Evolutionary conservation across 2,113 vertebrate genomes (phyloP), one percentile per base, ranked within the genome.

Genomic region (Malurus elegans): DNA sequence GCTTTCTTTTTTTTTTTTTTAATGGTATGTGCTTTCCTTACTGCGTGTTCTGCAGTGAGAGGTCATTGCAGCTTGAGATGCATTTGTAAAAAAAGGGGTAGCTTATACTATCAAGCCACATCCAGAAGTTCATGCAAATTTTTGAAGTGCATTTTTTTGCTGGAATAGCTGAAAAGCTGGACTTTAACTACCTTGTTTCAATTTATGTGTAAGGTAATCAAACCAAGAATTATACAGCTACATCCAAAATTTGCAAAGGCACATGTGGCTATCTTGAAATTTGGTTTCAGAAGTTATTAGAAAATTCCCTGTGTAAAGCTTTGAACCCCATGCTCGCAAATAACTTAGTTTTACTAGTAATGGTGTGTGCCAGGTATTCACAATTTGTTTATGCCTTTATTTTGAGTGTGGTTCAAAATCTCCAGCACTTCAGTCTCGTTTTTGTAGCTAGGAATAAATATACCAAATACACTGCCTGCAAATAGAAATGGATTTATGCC

Each of bases 391-490:
- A n/a, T 96, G 87, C 71, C 42, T 95, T 92, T 90, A 64, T 85
- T 83, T 82, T 87, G 76, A 88, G 58, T 45, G n/a, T 85, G 53
- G 38, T 83, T 95, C 73, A 95, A 71, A 71, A 75, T 95, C 89
- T 92, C 56, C 57, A 87, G 50, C 18, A 19, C 47, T 56, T 89
- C 74, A 53, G 34, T 81, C 79, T 96, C 50, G 44, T 76, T 93
- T 90, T 78, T 84, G 19, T 71, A 91, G 78, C 72, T 97, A 79
- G 72, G 48, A 72, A 90, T 76, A 90, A 94, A 78, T 79, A 83
- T 24, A 60, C 42, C 74, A 90, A 91, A 57, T 79, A 90, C 91
- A 66, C 61, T 93, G 31, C 34, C 16, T 93, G 56, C 44, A 81
- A 88, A 94, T 24, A 50, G 83, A 75, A 84, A 44, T 70, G 40